Evolutionary conservation across 2,888 invertebrate species (phyloP).

Genomic region (Zelleria hepariella): DNA sequence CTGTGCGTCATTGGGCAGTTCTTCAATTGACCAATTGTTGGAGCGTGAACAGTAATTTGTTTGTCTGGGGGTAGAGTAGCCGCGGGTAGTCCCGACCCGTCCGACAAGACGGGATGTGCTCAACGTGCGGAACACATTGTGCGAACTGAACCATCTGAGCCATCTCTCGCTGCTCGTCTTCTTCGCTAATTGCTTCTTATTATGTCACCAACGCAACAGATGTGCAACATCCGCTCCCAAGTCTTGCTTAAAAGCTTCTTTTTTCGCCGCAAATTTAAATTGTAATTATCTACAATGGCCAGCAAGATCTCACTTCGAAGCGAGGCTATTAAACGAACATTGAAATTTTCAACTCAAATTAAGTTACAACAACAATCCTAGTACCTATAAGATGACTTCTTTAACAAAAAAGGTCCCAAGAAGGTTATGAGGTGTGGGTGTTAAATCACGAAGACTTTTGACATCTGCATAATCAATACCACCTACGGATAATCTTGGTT

Average conservation of each 20-base stretch:
- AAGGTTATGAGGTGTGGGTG: slow-evolving; percentile 21
- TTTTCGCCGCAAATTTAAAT: slow-evolving; percentile 25
- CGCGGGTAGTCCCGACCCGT: slow-evolving; percentile 9
- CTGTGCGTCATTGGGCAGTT: slow-evolving; percentile 1
- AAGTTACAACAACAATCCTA: neutral
- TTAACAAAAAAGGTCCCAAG: slow-evolving; percentile 1
- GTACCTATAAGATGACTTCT: neutral
- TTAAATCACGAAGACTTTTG: slow-evolving; percentile 23
- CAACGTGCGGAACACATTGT: slow-evolving; percentile 65
- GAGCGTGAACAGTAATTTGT: slow-evolving; percentile 2
- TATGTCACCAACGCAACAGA: slow-evolving; percentile 62
- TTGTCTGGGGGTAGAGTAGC: slow-evolving; percentile 1
- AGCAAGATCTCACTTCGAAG: slow-evolving; percentile 7
- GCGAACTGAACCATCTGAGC: slow-evolving; percentile 35
- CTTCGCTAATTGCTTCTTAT: slow-evolving; percentile 65
- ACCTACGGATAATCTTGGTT: neutral
- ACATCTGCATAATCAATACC: neutral
- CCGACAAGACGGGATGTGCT: slow-evolving; percentile 38
- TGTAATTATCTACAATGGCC: neutral
- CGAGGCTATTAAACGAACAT: neutral
- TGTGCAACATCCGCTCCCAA: slow-evolving; percentile 62
- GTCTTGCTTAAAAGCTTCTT: slow-evolving; percentile 6
- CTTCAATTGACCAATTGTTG: slow-evolving; percentile 7
- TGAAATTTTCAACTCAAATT: neutral
- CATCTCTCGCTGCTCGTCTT: neutral